Base-by-base conservation (phyloP, 2,888 invertebrate genomes). In the Galerucella nymphaeae region DNA sequence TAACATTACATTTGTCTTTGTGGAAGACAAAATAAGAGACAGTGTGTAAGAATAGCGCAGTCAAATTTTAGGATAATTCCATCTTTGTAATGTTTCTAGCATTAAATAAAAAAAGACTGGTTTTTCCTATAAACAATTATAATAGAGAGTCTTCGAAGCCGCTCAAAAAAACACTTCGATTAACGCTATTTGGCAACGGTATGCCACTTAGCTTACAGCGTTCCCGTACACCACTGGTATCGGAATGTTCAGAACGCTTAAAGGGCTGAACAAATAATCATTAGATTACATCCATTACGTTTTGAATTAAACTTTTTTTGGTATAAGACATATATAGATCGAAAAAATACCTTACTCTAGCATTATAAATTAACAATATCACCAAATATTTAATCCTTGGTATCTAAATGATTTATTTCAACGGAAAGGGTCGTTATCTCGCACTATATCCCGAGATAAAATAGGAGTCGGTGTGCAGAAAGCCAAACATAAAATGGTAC, bases 401-500 rank as follows among this genome's bases (percentile, higher is more conserved):
- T 30, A 30, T 30, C 20, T 20, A 8, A 38, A 59, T 59, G 59
- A 59, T 59, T 30, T 59, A 59, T 59, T n/a, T 13, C 30, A n/a
- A 30, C 20, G 42, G 30, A 45, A 62, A 69, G 53, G 68, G 55
- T 62, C 64, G 50, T 66, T 71, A 66, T 71, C 64, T 59, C 50
- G 70, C 53, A 64, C 62, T 63, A 63, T 70, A 63, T 58, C 55
- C 58, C 68, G 58, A 73, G 74, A 74, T 75, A 74, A 76, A 77
- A 74, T 76, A 73, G 71, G 66, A 67, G 71, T 70, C 58, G 72
- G 74, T 71, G 75, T 76, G 76, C 74, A 76, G 78, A 76, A 78
- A 76, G 73, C 78, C 75, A 75, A 78, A 76, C 76, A 77, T 74
- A 77, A 77, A 77, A 76, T 76, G 77, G 74, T 73, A 70, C 73